phyloP scores from a whole-genome alignment of 2,888 invertebrate species.

The Protonemura montana region DNA sequence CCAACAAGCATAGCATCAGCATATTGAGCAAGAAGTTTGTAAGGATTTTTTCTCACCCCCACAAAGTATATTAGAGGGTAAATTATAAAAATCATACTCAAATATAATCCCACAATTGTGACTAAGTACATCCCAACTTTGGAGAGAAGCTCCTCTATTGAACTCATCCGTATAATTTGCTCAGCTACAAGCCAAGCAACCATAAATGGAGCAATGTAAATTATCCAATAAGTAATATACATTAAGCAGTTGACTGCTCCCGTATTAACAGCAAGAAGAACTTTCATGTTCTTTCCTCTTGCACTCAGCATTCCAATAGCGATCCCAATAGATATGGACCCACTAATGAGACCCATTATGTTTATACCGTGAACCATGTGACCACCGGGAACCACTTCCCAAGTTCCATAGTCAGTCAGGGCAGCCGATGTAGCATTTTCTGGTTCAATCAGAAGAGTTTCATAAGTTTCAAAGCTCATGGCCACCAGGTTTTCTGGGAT shows the following conservation, averaged over 20 bases:
- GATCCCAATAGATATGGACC: not conserved
- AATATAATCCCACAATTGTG: not conserved
- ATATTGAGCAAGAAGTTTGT: not conserved
- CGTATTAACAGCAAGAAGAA: not conserved
- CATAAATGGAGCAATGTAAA: not conserved
- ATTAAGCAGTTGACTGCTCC: not conserved
- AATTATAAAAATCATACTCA: not conserved
- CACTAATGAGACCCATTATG: not conserved
- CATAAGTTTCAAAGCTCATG: not conserved
- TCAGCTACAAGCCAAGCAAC: not conserved
- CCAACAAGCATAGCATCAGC: not conserved
- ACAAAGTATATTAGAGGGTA: not conserved
- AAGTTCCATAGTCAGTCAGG: not conserved
- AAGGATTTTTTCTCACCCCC: not conserved
- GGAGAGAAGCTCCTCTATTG: not conserved
- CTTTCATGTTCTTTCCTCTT: not conserved
- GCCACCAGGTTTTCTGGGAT: not conserved
- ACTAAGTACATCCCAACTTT: not conserved
- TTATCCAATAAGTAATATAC: not conserved
- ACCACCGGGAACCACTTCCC: not conserved
- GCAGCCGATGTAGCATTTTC: not conserved
- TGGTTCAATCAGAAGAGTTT: not conserved
- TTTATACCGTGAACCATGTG: not conserved
- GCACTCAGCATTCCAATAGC: not conserved
- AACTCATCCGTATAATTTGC: not conserved